A percentile compares a stretch with the other conserved stretches of the same genome.
Evolutionary conservation across 2,797 vertebrate genomes (phyloP).

Genomic region (Centropyge bicolor): DNA sequence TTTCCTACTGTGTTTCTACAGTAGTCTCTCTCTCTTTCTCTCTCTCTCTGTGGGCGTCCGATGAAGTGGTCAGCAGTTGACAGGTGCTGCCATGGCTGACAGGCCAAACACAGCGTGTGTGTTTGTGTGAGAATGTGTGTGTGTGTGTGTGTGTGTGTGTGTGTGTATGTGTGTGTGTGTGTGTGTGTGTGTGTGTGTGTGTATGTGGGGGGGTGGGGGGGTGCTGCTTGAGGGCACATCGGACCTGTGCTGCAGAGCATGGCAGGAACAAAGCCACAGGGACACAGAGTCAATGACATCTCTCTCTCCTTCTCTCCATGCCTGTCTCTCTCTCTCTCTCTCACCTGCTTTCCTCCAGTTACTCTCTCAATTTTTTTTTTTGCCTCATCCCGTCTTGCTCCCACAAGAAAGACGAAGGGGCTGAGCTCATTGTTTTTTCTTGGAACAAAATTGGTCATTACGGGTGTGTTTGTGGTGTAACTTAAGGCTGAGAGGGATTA

Average conservation of each 20-base stretch:
- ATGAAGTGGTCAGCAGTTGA: constrained; percentile 87
- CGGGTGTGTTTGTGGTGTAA: constrained; percentile 28
- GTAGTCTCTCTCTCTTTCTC: not conserved
- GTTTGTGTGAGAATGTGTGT: no score
- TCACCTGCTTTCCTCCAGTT: constrained; percentile 43
- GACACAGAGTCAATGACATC: constrained; percentile 80
- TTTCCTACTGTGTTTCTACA: constrained; percentile 25
- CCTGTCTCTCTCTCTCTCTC: constrained; percentile 42
- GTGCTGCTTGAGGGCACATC: constrained; percentile 65
- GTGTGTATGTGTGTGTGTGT: constrained; percentile 21
- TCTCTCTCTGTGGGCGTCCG: constrained; percentile 55
- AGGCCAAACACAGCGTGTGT: constrained; percentile 69
- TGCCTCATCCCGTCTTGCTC: constrained; percentile 6
- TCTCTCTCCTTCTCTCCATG: constrained; percentile 67
- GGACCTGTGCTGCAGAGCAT: constrained; percentile 78
- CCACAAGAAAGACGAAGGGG: not conserved
- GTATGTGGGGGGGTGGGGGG: constrained; percentile 5
- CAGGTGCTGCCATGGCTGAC: constrained; percentile 82
- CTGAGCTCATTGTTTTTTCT: constrained; percentile 18
- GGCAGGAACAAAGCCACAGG: constrained; percentile 80
- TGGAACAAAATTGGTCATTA: not conserved
- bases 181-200: constrained; percentile 27
- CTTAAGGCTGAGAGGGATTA: constrained; percentile 26
- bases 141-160: constrained; percentile 34
- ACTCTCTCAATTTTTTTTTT: constrained; percentile 17